These are phyloP conservation scores for Toxotes jaculatrix DNA, from an alignment of 2,113 vertebrate species.

Conservation along the genomic window DNA sequence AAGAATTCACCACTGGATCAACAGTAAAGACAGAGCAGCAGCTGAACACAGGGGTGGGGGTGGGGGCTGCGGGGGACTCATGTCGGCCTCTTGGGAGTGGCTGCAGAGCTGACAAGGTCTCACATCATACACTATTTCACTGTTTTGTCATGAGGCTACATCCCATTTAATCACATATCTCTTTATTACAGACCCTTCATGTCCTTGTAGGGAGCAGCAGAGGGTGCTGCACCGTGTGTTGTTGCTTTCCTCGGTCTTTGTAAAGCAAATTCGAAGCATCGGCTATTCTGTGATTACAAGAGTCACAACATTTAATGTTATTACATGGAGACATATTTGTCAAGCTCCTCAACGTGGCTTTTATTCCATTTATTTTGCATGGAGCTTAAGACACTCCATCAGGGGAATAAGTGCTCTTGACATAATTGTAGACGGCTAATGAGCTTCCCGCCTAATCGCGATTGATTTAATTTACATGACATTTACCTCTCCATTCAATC, in stretches of 20 bases:
- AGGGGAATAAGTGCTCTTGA: slow-evolving; percentile 75
- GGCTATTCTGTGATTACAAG: slow-evolving; percentile 56
- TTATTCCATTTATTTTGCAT: slow-evolving; percentile 67
- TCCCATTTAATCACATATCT: slow-evolving; percentile 30
- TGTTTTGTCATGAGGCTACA: neutral
- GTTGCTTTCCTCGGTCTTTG: neutral
- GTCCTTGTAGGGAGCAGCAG: slow-evolving; percentile 10
- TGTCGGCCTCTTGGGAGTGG: slow-evolving; percentile 53
- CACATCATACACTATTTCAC: slow-evolving; percentile 12
- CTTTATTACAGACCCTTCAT: slow-evolving; percentile 9
- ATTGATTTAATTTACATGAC: slow-evolving; percentile 83
- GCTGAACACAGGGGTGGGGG: slow-evolving; percentile 3
- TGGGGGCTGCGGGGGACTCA: neutral
- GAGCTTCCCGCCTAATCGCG: slow-evolving; percentile 75
- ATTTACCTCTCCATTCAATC: slow-evolving; percentile 80
- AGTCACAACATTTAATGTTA: slow-evolving; percentile 68
- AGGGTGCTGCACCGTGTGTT: neutral
- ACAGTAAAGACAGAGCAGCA: slow-evolving; percentile 11
- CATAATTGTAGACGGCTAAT: slow-evolving; percentile 71
- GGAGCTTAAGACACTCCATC: slow-evolving; percentile 70
- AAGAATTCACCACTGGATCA: slow-evolving; percentile 47
- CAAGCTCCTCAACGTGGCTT: slow-evolving; percentile 55
- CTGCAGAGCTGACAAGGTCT: slow-evolving; percentile 39
- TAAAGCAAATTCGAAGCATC: slow-evolving; percentile 20
- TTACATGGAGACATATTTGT: slow-evolving; percentile 64